Base-by-base conservation (phyloP, 1,140 invertebrate genomes). In the Philopotamus ludificatus region DNA sequence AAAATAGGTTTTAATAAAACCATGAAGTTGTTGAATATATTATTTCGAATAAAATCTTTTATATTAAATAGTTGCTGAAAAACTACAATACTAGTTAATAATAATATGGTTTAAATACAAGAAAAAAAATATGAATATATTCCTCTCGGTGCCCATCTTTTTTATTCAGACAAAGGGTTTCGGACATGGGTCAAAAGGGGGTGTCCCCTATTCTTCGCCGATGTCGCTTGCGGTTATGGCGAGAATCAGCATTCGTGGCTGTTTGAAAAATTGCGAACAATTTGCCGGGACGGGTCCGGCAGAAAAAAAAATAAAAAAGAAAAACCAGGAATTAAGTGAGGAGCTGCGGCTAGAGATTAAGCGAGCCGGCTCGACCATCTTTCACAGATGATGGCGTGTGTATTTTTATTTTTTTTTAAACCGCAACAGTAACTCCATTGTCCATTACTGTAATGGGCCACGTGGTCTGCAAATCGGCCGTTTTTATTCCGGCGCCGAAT, bases 381-480 rank as follows among this genome's bases (percentile, higher is more conserved):
- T 60, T 60, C 57, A 60, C 28, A 16, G 53, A 57, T 57, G 53
- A 57, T 57, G 57, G 42, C 23, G 44, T 22, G n/a, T n/a, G n/a
- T n/a, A n/a, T n/a, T n/a, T n/a, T n/a, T n/a, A 44, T 60, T 60
- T 60, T 60, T 47, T 60, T 47, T 15, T 57, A 9, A 47, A 23
- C 55, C 18, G 12, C 28, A 34, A 34, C 54, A 28, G 50, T 53
- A 4, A 20, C 23, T 58, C 41, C 44, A 60, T 60, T 25, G 44
- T 60, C 47, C 57, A 60, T 60, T 60, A 47, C 23, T 41, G 10
- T 60, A 60, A 60, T 60, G 57, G 26, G 26, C 51, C 54, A 57
- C 54, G 34, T 57, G 54, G 54, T 39, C 34, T 25, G 7, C 23
- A 26, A 22, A 22, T 12, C 50, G 50, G 28, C 50, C 10, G 34